These are phyloP conservation scores for Sturnira hondurensis DNA, from an alignment of 2,113 vertebrate species.

Conservation along the genomic window DNA sequence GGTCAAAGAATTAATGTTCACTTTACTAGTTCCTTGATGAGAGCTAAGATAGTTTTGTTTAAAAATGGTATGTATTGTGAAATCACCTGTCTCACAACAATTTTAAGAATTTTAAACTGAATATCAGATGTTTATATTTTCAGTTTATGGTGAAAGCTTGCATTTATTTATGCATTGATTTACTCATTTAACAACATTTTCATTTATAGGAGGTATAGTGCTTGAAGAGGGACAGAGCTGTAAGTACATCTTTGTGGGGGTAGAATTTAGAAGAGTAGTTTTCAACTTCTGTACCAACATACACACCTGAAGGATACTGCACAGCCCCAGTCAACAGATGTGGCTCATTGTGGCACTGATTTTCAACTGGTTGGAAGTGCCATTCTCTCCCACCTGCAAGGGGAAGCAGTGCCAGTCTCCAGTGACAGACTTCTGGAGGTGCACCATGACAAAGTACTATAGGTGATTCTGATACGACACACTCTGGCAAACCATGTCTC, in stretches of 20 bases:
- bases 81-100: neutral
- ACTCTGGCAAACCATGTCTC: neutral
- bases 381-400: neutral
- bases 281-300: neutral
- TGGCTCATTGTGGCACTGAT: neutral
- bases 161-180: neutral
- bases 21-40: neutral
- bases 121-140: neutral
- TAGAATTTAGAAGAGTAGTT: neutral
- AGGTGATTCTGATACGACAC: neutral
- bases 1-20: neutral
- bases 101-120: neutral
- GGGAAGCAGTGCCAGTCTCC: neutral
- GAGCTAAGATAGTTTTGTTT: neutral
- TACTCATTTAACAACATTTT: neutral
- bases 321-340: neutral
- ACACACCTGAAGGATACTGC: neutral
- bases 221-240: neutral
- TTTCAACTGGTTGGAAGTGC: neutral
- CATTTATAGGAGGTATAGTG: neutral
- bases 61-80: neutral
- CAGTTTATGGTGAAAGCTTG: neutral
- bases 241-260: neutral
- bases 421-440: fast-evolving
- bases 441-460: neutral